Base-by-base conservation (phyloP, 2,113 vertebrate species). In the Hypanus sabinus region DNA sequence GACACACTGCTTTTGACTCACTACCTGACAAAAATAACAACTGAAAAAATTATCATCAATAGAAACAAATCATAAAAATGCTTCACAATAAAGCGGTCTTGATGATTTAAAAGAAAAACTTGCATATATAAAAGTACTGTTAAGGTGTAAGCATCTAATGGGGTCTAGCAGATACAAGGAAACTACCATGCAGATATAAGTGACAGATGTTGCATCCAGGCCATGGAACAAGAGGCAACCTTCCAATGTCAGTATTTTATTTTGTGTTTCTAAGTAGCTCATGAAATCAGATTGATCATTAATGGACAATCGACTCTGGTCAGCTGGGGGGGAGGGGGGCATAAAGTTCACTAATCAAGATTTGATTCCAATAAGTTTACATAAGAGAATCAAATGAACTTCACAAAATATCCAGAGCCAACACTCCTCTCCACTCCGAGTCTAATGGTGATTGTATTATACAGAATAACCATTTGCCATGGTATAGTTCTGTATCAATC, bases 21-120 rank as follows among this genome's bases (percentile, higher is more conserved):
- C n/a, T 46, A 33, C 68, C 65, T 38, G 90, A 65, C 90, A 92
- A 70, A 36, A n/a, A 71, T 33, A 92, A 92, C 90, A 92, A 36
- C 7, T 38, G 65, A 71, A 92, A 65, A 71, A 70, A 2, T 38
- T 71, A 38, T 70, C 14, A 70, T 16, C 68, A 16, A 11, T 18
- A 70, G 46, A 46, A 46, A 46, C 46, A 70, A 70, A 70, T 18
- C 68, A 12, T 11, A 92, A 70, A 92, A 92, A 46, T 14, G 36
- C 90, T 92, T 38, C 30, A 22, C 6, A 83, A 55, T 11, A 87
- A 88, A 14, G 8, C 24, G 55, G 12, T 27, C 12, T n/a, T 7
- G 0, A 92, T 20, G 68, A 92, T 38, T 71, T 20, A 27, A 73
- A 46, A 46, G 20, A 38, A 71, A 46, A 33, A 38, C 20, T 92